phyloP scores from a whole-genome alignment of 1,140 invertebrate species.

The Parasteatoda tepidariorum region DNA sequence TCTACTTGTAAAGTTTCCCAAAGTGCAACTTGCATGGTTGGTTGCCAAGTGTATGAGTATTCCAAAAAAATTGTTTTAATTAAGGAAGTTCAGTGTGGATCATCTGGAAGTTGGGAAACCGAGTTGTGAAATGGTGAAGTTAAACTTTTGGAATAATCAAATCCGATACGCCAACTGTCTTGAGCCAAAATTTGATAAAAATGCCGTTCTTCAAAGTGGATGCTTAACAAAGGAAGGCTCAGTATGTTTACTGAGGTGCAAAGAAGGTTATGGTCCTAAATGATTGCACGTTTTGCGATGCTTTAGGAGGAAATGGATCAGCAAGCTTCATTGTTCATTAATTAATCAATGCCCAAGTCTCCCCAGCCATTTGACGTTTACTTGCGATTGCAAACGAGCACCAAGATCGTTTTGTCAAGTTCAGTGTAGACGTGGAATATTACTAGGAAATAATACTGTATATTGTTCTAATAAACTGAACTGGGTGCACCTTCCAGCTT shows the following conservation, averaged over 20 bases:
- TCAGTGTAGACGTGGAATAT: background rate
- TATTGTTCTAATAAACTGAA: background rate
- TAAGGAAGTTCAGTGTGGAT: background rate
- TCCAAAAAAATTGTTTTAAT: background rate
- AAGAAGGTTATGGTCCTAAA: background rate
- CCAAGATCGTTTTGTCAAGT: background rate
- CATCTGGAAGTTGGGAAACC: background rate
- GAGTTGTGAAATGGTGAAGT: background rate
- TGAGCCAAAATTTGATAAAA: background rate
- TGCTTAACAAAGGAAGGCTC: background rate
- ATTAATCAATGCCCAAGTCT: background rate
- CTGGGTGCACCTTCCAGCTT: background rate
- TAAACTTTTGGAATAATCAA: background rate
- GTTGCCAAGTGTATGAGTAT: background rate
- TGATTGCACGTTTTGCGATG: background rate
- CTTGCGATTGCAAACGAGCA: background rate
- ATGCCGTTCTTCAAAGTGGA: background rate
- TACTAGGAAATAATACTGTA: background rate
- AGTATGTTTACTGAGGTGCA: background rate
- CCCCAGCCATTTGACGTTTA: background rate
- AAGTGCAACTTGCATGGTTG: background rate
- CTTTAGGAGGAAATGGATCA: background rate
- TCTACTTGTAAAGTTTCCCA: background rate
- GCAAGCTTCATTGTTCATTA: background rate
- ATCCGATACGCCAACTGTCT: background rate